phyloP scores from a whole-genome alignment of 2,888 invertebrate species.

The Papilio protenor region DNA sequence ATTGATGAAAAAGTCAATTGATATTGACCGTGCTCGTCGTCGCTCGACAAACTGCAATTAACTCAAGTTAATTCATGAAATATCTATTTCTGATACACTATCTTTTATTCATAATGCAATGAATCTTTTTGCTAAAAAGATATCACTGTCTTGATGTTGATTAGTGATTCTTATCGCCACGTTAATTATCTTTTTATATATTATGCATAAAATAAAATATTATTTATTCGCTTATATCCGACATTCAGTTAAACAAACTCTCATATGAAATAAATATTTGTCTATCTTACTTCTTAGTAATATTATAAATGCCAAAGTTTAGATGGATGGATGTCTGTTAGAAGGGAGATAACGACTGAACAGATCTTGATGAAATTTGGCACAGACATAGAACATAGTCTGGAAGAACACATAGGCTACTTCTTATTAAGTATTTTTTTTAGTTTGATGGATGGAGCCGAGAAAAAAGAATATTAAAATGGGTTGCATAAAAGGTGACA shows the following conservation, averaged over 20 bases:
- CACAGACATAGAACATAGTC: no score
- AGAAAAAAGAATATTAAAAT: neutral
- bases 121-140: neutral
- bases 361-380: no score
- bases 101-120: neutral
- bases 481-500: neutral
- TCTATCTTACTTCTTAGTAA: no score
- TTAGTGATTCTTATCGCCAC: neutral
- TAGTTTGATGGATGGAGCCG: no score
- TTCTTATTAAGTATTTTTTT: no score
- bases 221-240: neutral
- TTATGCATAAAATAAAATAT: neutral
- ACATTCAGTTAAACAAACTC: no score
- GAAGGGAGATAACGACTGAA: no score
- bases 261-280: neutral
- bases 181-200: neutral
- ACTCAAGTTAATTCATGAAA: neutral
- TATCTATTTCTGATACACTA: slow-evolving; percentile 4
- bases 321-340: no score
- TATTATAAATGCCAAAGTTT: no score
- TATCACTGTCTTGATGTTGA: neutral
- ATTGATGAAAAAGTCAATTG: slow-evolving; percentile 30
- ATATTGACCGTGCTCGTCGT: slow-evolving; percentile 3
- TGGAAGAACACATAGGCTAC: no score
- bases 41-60: neutral